Conservation (phyloP, 1,140 invertebrate genomes). For the Meloidogyne exigua region DNA sequence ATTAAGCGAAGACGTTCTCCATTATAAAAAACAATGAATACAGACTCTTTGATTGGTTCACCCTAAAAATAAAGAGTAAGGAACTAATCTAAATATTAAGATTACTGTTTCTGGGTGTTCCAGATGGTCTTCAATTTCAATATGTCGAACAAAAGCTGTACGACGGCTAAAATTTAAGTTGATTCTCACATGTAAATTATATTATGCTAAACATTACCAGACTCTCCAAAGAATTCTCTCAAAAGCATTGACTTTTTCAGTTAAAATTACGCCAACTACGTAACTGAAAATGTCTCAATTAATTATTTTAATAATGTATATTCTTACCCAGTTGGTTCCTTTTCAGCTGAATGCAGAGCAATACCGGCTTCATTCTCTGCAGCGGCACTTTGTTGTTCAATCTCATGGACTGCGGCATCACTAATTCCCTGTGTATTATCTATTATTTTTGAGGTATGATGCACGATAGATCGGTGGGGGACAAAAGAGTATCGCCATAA, state of each 20-base stretch:
- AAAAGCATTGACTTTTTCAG: conserved; percentile 58
- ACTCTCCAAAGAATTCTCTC: conserved; percentile 60
- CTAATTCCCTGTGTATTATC: conserved; percentile 52
- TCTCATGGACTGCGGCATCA: conserved; percentile 56
- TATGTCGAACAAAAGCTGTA: conserved; percentile 61
- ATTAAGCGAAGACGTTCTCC: conserved; percentile 42
- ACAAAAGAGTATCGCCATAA: too few relatives aligned
- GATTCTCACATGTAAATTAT: not conserved
- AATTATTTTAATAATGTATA: not conserved
- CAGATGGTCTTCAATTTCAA: conserved; percentile 64
- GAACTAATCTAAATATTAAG: conserved; percentile 6
- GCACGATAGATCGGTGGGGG: too few relatives aligned
- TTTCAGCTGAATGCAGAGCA: conserved; percentile 34
- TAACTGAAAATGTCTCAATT: conserved; percentile 43
- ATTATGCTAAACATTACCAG: conserved; percentile 3
- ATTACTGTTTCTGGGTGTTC: conserved; percentile 55
- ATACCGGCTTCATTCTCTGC: conserved; percentile 50
- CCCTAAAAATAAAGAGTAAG: conserved; percentile 53
- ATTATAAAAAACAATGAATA: conserved; percentile 67
- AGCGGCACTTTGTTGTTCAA: conserved; percentile 41
- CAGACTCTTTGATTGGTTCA: conserved; percentile 65
- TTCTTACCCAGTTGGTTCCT: conserved; percentile 51
- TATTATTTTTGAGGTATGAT: too few relatives aligned
- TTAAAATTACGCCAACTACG: conserved; percentile 56
- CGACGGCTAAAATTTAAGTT: conserved; percentile 44